Evolutionary conservation across 2,888 invertebrate species (phyloP).

Genomic region (Drosophila monieri): DNA sequence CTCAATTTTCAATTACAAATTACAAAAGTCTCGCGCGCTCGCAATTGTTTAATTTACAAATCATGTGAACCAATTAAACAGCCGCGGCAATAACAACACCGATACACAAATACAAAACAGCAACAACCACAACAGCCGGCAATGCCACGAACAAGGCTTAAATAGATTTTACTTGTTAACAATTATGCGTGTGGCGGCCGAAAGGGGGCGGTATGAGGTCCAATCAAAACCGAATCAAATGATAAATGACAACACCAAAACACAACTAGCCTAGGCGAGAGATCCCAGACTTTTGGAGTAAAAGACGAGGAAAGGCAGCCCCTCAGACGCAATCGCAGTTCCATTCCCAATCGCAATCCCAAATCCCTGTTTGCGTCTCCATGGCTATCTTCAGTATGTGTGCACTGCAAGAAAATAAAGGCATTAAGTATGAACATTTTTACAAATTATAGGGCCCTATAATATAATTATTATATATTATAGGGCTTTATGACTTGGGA

Average conservation of each 20-base stretch:
- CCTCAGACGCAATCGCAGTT: slow-evolving; percentile 12
- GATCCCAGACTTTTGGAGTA: slow-evolving; percentile 22
- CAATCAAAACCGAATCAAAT: slow-evolving; percentile 81
- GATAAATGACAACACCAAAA: slow-evolving; percentile 81
- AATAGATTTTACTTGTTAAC: slow-evolving; percentile 83
- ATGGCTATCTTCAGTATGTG: slow-evolving; percentile 38
- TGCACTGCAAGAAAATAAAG: slow-evolving; percentile 1
- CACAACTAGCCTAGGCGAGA: slow-evolving; percentile 69
- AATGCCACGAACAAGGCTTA: slow-evolving; percentile 74
- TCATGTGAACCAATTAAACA: slow-evolving; percentile 80
- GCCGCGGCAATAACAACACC: slow-evolving; percentile 44
- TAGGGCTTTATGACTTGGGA: too few relatives aligned
- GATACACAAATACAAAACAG: slow-evolving; percentile 7
- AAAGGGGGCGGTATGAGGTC: slow-evolving; percentile 38
- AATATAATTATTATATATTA: too few relatives aligned
- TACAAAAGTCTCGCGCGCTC: slow-evolving; percentile 63
- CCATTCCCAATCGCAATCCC: slow-evolving; percentile 31
- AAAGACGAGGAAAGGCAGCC: slow-evolving; percentile 27
- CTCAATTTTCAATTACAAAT: slow-evolving; percentile 77
- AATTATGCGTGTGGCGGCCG: slow-evolving; percentile 62
- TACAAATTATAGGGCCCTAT: too few relatives aligned
- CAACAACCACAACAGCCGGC: slow-evolving; percentile 28
- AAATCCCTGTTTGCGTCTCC: slow-evolving; percentile 27
- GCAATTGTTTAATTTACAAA: slow-evolving; percentile 83
- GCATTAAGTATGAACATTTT: not conserved